Evolutionary conservation across 2,888 invertebrate species (phyloP), one percentile per base, ranked within the genome.

Genomic region (Drosophila mercatorum): DNA sequence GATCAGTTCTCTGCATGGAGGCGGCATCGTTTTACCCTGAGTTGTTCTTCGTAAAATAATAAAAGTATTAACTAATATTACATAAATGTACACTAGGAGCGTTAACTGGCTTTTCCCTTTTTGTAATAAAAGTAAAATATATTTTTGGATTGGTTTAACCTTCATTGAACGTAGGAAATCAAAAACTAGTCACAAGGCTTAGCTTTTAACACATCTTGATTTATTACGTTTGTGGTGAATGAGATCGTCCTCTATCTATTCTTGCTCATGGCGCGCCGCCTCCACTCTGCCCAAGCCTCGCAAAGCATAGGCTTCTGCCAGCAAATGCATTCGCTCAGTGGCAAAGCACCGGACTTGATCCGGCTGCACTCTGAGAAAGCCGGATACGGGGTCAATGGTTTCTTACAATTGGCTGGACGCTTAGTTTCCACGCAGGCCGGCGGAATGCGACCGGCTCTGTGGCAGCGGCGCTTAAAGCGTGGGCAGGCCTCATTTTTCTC

Each of bases 381-480:
- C 0, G 86, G 86, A n/a, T 89, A 86, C 0, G 86, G 86, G 0
- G 86, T 75, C 31, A 77, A 26, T 0, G 90, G 83, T 38, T 88
- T 86, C 0, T 17, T 49, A 22, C 86, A 86, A 2, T 22, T 7
- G 1, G 47, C 4, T 5, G 72, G 76, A 0, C 49, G 11, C 5
- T 31, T 72, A 0, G 6, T 2, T 2, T 11, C 14, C 0, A 17
- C 0, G 49, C 86, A 86, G 0, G 14, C 6, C 0, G 90, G 78
- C 0, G 86, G 86, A 0, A 55, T 49, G 8, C 86, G 88, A 0
- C 88, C 86, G 2, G 49, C 43, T 2, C 56, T 51, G n/a, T 83
- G 81, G 46, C 81, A 86, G 6, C 79, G 76, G 1, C 84, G 79
- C 17, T 68, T 68, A 0, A 77, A n/a, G 0, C 43, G 43, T 0